phyloP scores from a whole-genome alignment of 1,140 invertebrate genomes.

The Caenorhabditis brenneri region DNA sequence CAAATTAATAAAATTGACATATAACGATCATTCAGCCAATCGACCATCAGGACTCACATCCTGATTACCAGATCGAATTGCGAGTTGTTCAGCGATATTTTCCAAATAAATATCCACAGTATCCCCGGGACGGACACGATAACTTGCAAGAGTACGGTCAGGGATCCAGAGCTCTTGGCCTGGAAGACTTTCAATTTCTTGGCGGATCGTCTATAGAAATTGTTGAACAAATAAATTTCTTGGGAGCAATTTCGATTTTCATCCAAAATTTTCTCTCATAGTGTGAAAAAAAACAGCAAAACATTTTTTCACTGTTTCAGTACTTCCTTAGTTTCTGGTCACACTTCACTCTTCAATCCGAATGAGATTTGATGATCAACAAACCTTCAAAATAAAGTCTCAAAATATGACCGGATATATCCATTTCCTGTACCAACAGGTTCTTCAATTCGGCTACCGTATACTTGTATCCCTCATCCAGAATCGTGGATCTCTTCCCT shows the following conservation, averaged over 20 bases:
- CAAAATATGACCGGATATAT: conserved; percentile 16
- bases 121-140: conserved; percentile 23
- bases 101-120: conserved; percentile 28
- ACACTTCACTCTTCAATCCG: too few species aligned
- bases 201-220: too few species aligned
- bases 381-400: conserved; percentile 29
- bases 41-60: conserved; percentile 5
- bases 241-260: too few species aligned
- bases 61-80: conserved; percentile 5
- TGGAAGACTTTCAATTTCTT: neutral
- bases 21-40: conserved; percentile 28
- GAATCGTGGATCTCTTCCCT: conserved; percentile 6
- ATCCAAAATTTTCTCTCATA: too few species aligned
- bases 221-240: too few species aligned
- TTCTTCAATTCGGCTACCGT: conserved; percentile 1
- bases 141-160: neutral
- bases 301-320: too few species aligned
- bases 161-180: conserved; percentile 26
- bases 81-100: conserved; percentile 19
- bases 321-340: too few species aligned
- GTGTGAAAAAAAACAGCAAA: too few species aligned
- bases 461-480: conserved; percentile 33
- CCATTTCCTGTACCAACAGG: neutral
- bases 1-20: too few species aligned
- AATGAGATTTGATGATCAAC: too few species aligned